A percentile compares a stretch with the other conserved stretches of the same genome.
phyloP scores from a whole-genome alignment of 1,140 invertebrate genomes.

The Hyposmocoma kahamanoa region DNA sequence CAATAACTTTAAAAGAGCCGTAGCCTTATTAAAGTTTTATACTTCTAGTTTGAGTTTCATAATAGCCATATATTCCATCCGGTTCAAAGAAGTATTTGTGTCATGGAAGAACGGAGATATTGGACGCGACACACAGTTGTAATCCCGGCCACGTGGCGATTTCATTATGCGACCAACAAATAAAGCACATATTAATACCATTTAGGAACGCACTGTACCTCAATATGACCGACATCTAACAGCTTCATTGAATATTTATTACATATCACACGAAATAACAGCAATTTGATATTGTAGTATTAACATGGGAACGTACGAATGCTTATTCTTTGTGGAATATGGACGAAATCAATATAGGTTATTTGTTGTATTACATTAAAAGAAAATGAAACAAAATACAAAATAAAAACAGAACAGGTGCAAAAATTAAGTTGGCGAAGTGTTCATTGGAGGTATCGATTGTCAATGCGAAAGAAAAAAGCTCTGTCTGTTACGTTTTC shows the following conservation, averaged over 20 bases:
- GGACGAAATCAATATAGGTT: too few relatives aligned
- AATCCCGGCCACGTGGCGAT: constrained; percentile 57
- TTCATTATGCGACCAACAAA: constrained; percentile 60
- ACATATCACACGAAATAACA: constrained; percentile 53
- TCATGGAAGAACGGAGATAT: constrained; percentile 37
- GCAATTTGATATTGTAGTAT: constrained; percentile 50
- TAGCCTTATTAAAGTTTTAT: constrained; percentile 34
- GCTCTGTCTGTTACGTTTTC: too few relatives aligned
- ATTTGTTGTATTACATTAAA: too few relatives aligned
- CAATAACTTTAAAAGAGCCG: constrained; percentile 31
- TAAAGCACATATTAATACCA: constrained; percentile 61
- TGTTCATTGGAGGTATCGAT: too few relatives aligned
- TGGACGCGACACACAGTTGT: constrained; percentile 21
- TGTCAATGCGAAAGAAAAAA: too few relatives aligned
- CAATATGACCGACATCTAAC: constrained; percentile 49
- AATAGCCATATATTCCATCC: constrained; percentile 20
- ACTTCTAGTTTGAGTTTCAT: constrained; percentile 23
- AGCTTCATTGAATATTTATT: constrained; percentile 67
- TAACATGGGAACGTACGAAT: constrained; percentile 48
- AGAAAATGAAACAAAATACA: too few relatives aligned
- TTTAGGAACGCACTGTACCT: constrained; percentile 31
- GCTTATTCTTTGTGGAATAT: too few relatives aligned
- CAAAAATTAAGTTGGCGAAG: too few relatives aligned
- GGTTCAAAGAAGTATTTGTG: too few relatives aligned
- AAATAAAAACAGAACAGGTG: too few relatives aligned